phyloP scores from a whole-genome alignment of 2,888 invertebrate species.

The Geotrupes spiniger region DNA sequence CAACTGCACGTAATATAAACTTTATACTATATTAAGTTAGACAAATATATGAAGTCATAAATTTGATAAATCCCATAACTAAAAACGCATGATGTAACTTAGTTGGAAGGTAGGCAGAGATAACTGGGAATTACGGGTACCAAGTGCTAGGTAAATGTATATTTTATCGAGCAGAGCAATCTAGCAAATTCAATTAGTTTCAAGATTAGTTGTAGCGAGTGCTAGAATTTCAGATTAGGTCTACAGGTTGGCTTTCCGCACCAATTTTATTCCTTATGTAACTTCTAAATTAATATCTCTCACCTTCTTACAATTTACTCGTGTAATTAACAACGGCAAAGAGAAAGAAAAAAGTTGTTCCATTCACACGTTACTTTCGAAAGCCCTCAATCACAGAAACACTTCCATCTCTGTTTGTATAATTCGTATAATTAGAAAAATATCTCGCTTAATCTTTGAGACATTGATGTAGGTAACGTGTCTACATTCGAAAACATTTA shows the following conservation, averaged over 20 bases:
- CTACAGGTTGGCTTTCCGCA: constrained; percentile 17
- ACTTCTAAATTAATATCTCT: constrained; percentile 2
- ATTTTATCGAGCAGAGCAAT: constrained; percentile 51
- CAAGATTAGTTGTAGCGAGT: constrained; percentile 48
- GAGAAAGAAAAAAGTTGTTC: not conserved
- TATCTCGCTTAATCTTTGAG: constrained; percentile 18
- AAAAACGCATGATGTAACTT: constrained; percentile 6
- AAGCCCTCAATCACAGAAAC: not conserved
- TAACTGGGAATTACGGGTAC: constrained; percentile 37
- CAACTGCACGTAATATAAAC: too few species aligned
- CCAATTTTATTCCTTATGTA: constrained; percentile 6
- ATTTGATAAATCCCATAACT: constrained; percentile 5
- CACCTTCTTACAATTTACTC: not conserved
- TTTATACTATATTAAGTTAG: not conserved
- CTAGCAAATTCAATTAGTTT: constrained; percentile 51
- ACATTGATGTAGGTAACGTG: constrained; percentile 20
- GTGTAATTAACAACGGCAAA: not conserved
- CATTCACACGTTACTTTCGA: not conserved
- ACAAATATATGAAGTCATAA: not conserved
- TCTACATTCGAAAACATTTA: constrained; percentile 13
- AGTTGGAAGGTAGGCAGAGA: constrained; percentile 6
- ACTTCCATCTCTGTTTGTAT: constrained; percentile 19
- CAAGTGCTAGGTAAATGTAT: constrained; percentile 49
- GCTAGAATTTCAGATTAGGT: constrained; percentile 38
- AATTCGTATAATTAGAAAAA: constrained; percentile 22